phyloP scores from a whole-genome alignment of 2,113 vertebrate genomes.

The Piaya cayana region DNA sequence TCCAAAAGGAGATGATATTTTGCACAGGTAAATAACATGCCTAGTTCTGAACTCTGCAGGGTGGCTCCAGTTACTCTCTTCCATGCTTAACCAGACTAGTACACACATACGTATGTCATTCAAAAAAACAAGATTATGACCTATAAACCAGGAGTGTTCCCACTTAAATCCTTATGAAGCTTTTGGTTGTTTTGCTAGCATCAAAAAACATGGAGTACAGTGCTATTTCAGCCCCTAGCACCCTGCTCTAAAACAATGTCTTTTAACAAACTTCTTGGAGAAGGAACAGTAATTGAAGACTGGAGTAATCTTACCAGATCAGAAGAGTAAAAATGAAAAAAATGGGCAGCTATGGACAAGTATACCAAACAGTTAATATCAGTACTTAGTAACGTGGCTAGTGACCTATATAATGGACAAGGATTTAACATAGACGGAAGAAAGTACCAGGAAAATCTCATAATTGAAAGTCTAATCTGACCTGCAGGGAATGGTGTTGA shows the following conservation, averaged over 20 bases:
- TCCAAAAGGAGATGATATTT: neutral
- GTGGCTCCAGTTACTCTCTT: neutral
- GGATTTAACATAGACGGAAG: neutral
- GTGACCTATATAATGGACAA: neutral
- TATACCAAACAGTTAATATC: neutral
- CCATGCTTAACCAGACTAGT: rapidly evolving
- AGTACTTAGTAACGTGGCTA: neutral
- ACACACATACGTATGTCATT: rapidly evolving
- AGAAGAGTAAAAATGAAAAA: neutral
- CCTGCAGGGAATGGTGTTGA: neutral
- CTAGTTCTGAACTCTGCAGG: neutral
- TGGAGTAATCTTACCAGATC: no score
- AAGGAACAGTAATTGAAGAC: no score
- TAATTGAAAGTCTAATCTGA: neutral
- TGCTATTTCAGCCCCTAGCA: no score
- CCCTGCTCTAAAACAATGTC: no score
- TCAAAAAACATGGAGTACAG: no score
- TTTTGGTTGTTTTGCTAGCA: neutral
- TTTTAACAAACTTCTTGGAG: no score
- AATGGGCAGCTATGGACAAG: neutral
- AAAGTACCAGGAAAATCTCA: neutral
- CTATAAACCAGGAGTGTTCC: neutral
- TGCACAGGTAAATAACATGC: neutral
- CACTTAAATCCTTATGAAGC: neutral
- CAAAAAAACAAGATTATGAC: neutral